Evolutionary conservation across 92 coral and sea anemone species (phyloP).

Genomic region (Zoanthus solanderi): DNA sequence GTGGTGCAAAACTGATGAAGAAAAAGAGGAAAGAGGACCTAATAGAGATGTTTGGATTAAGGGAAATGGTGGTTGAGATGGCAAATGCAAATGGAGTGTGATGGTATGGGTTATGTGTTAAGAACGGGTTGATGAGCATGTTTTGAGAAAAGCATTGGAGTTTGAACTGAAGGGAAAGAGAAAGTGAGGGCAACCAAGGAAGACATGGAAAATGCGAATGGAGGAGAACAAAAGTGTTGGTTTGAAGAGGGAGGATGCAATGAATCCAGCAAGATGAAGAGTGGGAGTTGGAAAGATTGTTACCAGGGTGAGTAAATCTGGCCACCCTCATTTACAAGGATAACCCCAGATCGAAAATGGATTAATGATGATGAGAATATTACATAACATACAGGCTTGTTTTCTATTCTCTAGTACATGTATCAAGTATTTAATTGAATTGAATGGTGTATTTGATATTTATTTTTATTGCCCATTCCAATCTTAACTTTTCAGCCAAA

Average conservation of each 20-base stretch:
- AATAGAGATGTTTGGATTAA: conserved; percentile 59
- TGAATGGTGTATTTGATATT: too few relatives aligned
- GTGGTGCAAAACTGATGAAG: conserved; percentile 58
- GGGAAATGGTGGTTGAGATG: conserved; percentile 59
- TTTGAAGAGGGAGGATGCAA: conserved; percentile 50
- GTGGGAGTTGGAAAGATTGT: conserved; percentile 54
- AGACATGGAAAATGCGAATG: conserved; percentile 48
- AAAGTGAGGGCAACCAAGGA: conserved; percentile 27
- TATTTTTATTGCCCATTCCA: neutral
- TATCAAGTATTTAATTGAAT: too few relatives aligned
- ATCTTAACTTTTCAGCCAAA: neutral
- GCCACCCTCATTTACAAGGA: conserved; percentile 55
- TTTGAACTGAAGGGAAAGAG: conserved; percentile 36
- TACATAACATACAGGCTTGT: too few relatives aligned
- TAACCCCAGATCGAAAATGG: conserved; percentile 49
- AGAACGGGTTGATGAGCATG: conserved; percentile 1
- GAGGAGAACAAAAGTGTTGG: conserved; percentile 56
- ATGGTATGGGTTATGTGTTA: conserved; percentile 31
- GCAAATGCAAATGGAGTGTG: conserved; percentile 64
- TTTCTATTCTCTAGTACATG: too few relatives aligned
- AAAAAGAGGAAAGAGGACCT: conserved; percentile 56
- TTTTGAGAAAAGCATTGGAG: conserved; percentile 47
- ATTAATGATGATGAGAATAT: conserved; percentile 39
- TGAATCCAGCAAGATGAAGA: conserved; percentile 46
- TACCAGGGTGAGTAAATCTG: conserved; percentile 49